phyloP scores from a whole-genome alignment of 2,888 invertebrate species.

The Carpatolechia fugitivella region DNA sequence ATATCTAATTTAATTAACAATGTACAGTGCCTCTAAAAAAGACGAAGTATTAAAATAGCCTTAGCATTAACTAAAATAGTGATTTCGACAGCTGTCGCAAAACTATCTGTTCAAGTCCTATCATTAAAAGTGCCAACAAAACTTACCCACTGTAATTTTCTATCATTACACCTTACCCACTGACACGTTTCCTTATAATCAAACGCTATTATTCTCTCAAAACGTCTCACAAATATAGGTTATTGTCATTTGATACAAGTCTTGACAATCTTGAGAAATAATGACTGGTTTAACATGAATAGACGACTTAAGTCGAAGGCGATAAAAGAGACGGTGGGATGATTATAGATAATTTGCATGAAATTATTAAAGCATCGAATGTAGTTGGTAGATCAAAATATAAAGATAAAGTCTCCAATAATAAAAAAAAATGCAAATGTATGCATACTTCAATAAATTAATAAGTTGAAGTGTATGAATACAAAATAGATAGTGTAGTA shows the following conservation, averaged over 20 bases:
- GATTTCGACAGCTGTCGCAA: constrained; percentile 27
- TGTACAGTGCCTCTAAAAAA: too few relatives aligned
- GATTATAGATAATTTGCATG: constrained; percentile 1
- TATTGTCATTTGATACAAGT: constrained; percentile 22
- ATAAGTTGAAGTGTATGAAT: too few relatives aligned
- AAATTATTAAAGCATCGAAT: neutral
- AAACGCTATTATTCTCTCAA: constrained; percentile 37
- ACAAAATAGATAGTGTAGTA: too few relatives aligned
- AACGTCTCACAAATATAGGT: constrained; percentile 29
- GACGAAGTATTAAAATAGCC: too few relatives aligned
- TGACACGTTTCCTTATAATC: constrained; percentile 49
- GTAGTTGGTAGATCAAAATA: neutral
- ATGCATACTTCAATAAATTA: neutral
- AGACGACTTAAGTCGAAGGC: neutral
- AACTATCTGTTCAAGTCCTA: constrained; percentile 19
- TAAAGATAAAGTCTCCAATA: neutral
- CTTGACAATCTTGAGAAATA: constrained; percentile 18
- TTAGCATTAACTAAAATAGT: too few relatives aligned
- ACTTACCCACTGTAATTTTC: constrained; percentile 41
- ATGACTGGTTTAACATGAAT: neutral
- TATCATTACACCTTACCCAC: constrained; percentile 39
- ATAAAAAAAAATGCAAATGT: neutral
- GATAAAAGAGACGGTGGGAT: constrained; percentile 3
- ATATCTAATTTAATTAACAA: too few relatives aligned
- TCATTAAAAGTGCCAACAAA: constrained; percentile 37